phyloP scores from a whole-genome alignment of 2,113 vertebrate genomes.

The Syngnathus scovelli region DNA sequence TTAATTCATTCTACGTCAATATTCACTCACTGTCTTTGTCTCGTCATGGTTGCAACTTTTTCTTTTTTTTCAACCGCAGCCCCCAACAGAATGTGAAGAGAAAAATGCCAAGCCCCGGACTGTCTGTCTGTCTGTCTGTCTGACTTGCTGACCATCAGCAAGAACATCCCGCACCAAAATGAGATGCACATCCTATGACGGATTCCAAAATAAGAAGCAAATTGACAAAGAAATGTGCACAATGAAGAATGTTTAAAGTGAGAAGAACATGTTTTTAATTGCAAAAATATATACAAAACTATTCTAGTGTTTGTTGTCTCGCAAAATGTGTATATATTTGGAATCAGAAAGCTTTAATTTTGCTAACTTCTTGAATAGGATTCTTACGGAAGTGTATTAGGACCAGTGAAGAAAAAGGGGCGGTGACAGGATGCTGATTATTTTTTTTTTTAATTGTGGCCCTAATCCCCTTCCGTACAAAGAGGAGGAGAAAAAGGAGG shows the following conservation, averaged over 20 bases:
- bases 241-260: background rate
- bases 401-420: too few relatives aligned
- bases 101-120: conserved; percentile 43
- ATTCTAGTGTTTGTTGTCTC: background rate
- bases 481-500: background rate
- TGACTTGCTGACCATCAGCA: conserved; percentile 37
- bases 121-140: conserved; percentile 7
- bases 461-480: background rate
- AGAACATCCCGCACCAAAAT: accelerated
- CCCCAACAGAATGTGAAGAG: conserved; percentile 16
- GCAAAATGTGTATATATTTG: background rate
- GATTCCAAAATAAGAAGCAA: conserved; percentile 35
- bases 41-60: conserved; percentile 39
- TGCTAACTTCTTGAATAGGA: background rate
- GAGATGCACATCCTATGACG: background rate
- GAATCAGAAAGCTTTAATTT: background rate
- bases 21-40: conserved; percentile 38
- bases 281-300: accelerated
- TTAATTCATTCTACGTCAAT: conserved; percentile 40
- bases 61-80: conserved; percentile 13
- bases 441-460: background rate
- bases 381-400: background rate
- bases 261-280: background rate
- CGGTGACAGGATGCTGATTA: too few relatives aligned
- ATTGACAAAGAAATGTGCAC: background rate